Evolutionary conservation across 2,888 invertebrate species (phyloP), one percentile per base, ranked within the genome.

Genomic region (Thera britannica): DNA sequence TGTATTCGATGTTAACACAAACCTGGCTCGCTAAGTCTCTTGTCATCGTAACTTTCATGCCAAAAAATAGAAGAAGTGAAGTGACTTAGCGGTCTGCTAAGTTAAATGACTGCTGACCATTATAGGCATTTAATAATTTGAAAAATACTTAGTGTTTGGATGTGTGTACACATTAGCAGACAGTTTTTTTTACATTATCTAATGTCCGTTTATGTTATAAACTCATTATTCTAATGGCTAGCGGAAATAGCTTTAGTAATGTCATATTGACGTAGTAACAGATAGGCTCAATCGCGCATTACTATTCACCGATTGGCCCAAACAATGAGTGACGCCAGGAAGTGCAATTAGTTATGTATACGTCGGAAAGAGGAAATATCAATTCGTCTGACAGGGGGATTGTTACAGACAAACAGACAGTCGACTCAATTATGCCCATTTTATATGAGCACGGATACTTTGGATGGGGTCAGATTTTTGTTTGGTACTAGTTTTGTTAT

Each of bases 291-390:
- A 57, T 61, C 66, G 38, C 52, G 60, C 75, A 72, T 73, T 71
- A 73, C 68, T 73, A 74, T 74, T 74, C 72, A 70, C 68, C 74
- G 72, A 68, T 67, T 73, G 68, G 71, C 70, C 68, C 76, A 77
- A 76, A 76, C 77, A 75, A 78, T 91, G 88, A 92, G 75, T 88
- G 90, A 88, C 90, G 84, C 85, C 89, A 90, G 92, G 93, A 93
- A 90, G 85, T 83, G 84, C 89, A 93, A 93, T 93, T 92, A 93
- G 89, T 88, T 87, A 88, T 89, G 87, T 89, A 90, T 90, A 84
- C 83, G 85, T 83, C 86, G 86, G 89, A 87, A 91, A 92, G 89
- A 92, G 93, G 93, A 93, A 92, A 92, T 93, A 93, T 93, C 93
- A 93, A 93, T 93, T 93, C 90, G 86, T 83, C 79, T 79, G 71